Conservation (phyloP, 1,140 invertebrate genomes). For the Drosophila kohkoa region DNA sequence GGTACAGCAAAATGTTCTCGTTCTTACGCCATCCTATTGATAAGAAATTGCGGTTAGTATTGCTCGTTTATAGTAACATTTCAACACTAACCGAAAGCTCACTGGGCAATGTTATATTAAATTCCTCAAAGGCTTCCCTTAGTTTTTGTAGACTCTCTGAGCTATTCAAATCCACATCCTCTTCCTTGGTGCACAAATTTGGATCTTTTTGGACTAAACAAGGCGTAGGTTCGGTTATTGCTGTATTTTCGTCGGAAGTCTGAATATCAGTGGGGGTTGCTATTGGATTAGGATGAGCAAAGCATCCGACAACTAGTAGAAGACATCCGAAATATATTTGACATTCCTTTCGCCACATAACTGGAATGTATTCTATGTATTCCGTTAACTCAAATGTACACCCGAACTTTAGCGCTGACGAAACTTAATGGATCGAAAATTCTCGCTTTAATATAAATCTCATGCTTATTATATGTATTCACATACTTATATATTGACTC, state of each 20-base stretch:
- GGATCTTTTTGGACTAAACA: background rate
- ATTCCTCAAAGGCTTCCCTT: background rate
- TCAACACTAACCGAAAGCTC: background rate
- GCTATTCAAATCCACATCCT: background rate
- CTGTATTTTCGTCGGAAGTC: background rate
- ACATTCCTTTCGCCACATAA: background rate
- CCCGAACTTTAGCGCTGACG: too few relatives aligned
- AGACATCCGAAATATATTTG: background rate
- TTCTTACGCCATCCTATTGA: background rate
- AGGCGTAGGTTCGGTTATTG: background rate
- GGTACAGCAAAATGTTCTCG: conserved; percentile 83
- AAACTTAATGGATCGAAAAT: too few relatives aligned
- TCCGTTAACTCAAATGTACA: background rate
- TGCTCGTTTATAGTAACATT: background rate
- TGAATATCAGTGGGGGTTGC: background rate
- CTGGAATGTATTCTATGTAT: background rate
- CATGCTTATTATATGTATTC: background rate
- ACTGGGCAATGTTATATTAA: conserved; percentile 1
- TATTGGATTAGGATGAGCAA: background rate
- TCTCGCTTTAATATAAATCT: too few relatives aligned
- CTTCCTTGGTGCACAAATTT: conserved; percentile 5
- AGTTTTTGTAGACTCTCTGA: background rate
- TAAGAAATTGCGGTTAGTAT: background rate
- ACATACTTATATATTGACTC: background rate
- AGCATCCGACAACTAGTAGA: background rate